Conservation (phyloP, 2,113 vertebrate species). For the Archocentrus centrarchus region DNA sequence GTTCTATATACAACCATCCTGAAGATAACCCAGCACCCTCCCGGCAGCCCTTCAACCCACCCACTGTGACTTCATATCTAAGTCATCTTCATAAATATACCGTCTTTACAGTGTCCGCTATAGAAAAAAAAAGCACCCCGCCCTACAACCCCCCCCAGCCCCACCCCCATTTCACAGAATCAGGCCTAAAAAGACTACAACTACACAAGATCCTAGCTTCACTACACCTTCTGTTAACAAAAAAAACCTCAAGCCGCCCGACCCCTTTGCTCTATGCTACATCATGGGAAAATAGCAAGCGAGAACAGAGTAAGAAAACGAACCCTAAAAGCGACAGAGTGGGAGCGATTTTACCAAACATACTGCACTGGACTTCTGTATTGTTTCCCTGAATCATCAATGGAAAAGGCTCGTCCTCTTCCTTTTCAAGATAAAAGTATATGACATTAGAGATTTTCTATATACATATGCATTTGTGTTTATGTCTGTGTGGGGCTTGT, state of each 20-base stretch:
- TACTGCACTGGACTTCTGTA: constrained; percentile 77
- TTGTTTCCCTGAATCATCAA: constrained; percentile 81
- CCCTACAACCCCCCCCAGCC: neutral
- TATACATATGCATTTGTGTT: constrained; percentile 79
- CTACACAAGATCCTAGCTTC: constrained; percentile 63
- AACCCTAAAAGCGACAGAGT: constrained; percentile 67
- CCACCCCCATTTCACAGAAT: constrained; percentile 52
- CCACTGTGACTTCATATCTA: constrained; percentile 15
- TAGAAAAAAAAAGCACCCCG: constrained; percentile 19
- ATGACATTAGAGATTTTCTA: constrained; percentile 78
- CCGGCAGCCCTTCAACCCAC: neutral
- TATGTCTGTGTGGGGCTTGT: constrained; percentile 73
- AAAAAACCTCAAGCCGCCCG: constrained; percentile 46
- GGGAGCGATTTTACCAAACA: constrained; percentile 57
- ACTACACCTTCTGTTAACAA: constrained; percentile 58
- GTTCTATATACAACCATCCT: constrained; percentile 72
- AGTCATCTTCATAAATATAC: constrained; percentile 70
- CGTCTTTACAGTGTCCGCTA: constrained; percentile 67
- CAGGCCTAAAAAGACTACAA: constrained; percentile 67
- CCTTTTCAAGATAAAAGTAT: constrained; percentile 75
- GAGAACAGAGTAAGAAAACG: constrained; percentile 50
- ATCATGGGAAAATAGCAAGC: constrained; percentile 60
- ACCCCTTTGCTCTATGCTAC: constrained; percentile 72
- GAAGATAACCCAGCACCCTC: constrained; percentile 1
- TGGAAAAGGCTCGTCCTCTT: constrained; percentile 78